Conservation (phyloP, 2,113 vertebrate genomes). For the Lepus timidus region DNA sequence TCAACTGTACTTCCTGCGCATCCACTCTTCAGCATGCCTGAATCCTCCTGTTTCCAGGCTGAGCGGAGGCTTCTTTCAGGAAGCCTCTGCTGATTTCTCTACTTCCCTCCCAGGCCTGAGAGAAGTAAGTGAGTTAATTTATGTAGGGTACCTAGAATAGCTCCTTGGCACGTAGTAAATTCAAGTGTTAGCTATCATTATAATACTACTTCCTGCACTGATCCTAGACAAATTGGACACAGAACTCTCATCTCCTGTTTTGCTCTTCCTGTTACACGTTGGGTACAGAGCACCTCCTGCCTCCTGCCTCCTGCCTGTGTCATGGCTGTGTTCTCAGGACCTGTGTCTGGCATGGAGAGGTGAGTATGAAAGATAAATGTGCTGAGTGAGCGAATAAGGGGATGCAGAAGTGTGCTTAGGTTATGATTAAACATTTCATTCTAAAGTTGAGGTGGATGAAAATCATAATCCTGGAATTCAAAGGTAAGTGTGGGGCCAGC, state of each 20-base stretch:
- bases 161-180: neutral
- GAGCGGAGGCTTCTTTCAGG: neutral
- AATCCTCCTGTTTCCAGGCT: neutral
- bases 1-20: neutral
- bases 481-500: too few relatives aligned
- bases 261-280: neutral
- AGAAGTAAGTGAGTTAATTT: slow-evolving; percentile 25
- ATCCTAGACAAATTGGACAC: neutral
- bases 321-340: neutral
- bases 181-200: neutral
- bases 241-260: neutral
- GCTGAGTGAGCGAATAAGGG: neutral
- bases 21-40: neutral
- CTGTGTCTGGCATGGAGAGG: neutral
- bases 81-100: neutral
- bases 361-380: neutral
- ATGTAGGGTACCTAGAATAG: neutral
- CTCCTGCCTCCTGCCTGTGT: neutral
- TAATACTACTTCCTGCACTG: neutral
- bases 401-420: neutral
- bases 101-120: neutral
- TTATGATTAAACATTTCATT: neutral
- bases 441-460: neutral
- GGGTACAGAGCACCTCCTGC: too few relatives aligned
- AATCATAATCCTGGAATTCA: neutral